These are phyloP conservation scores for Melitaea cinxia DNA, from an alignment of 1,140 invertebrate species.

Conservation along the genomic window DNA sequence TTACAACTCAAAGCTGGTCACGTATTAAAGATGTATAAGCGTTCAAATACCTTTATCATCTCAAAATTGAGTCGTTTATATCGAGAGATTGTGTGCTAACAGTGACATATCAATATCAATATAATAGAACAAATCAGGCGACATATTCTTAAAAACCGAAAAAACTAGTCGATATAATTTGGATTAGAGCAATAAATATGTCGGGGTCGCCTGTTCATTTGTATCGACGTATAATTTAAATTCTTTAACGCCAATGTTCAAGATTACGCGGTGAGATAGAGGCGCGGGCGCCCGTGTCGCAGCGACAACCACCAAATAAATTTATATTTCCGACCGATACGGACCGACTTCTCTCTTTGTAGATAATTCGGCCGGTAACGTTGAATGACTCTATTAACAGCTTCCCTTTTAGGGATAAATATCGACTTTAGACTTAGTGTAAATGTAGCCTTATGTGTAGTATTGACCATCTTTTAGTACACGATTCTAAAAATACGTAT, in stretches of 20 bases:
- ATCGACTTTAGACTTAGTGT: conserved; percentile 66
- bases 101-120: conserved; percentile 52
- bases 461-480: conserved; percentile 10
- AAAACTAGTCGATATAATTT: conserved; percentile 78
- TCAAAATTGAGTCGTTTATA: conserved; percentile 27
- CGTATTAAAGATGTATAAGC: conserved; percentile 10
- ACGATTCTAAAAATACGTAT: too few species aligned
- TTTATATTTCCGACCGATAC: conserved; percentile 80
- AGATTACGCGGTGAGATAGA: conserved; percentile 79
- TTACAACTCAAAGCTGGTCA: conserved; percentile 6
- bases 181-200: conserved; percentile 80
- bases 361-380: conserved; percentile 80
- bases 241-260: conserved; percentile 82
- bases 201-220: conserved; percentile 77
- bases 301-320: conserved; percentile 78
- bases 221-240: conserved; percentile 81
- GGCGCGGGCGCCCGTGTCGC: conserved; percentile 76
- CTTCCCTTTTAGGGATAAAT: conserved; percentile 81
- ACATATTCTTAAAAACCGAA: conserved; percentile 69
- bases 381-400: conserved; percentile 82
- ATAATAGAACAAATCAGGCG: conserved; percentile 70
- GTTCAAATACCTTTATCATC: conserved; percentile 22
- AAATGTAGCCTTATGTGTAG: conserved; percentile 61
- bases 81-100: conserved; percentile 42
- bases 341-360: conserved; percentile 76